Evolutionary conservation across 2,888 invertebrate species (phyloP).

Genomic region (Syritta pipiens): DNA sequence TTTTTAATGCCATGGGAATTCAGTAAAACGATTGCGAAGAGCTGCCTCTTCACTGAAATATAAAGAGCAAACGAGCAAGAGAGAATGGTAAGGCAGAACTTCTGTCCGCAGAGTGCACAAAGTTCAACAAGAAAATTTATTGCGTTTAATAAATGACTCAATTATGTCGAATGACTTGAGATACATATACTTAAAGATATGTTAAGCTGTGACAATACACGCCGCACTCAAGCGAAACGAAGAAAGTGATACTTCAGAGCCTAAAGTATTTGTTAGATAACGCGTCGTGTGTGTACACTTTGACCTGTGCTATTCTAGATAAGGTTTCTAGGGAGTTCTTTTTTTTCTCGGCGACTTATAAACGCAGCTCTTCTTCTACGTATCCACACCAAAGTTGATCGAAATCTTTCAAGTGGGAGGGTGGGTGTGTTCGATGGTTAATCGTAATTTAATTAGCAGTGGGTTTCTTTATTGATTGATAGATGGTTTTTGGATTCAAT

Average conservation of each 20-base stretch:
- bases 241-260: constrained; percentile 12
- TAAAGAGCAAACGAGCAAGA: too few species aligned
- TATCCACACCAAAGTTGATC: too few species aligned
- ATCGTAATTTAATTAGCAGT: constrained; percentile 23
- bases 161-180: constrained; percentile 49
- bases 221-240: constrained; percentile 4
- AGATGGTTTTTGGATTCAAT: constrained; percentile 1
- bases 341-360: not conserved
- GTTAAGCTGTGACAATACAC: constrained; percentile 2
- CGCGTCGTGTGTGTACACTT: constrained; percentile 26
- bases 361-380: too few species aligned
- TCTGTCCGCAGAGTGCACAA: constrained; percentile 59
- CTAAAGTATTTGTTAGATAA: constrained; percentile 32
- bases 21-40: not conserved
- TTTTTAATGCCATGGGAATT: constrained; percentile 36
- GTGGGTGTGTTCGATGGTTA: not conserved
- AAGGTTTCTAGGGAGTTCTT: not conserved
- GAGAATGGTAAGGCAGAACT: too few species aligned
- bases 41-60: too few species aligned
- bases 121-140: constrained; percentile 61
- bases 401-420: too few species aligned
- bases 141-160: constrained; percentile 62
- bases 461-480: constrained; percentile 20
- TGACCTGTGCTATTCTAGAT: constrained; percentile 12
- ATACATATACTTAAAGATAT: constrained; percentile 20